These are phyloP conservation scores for Drosophila ananassae DNA, from an alignment of 1,140 invertebrate species.

Conservation along the genomic window DNA sequence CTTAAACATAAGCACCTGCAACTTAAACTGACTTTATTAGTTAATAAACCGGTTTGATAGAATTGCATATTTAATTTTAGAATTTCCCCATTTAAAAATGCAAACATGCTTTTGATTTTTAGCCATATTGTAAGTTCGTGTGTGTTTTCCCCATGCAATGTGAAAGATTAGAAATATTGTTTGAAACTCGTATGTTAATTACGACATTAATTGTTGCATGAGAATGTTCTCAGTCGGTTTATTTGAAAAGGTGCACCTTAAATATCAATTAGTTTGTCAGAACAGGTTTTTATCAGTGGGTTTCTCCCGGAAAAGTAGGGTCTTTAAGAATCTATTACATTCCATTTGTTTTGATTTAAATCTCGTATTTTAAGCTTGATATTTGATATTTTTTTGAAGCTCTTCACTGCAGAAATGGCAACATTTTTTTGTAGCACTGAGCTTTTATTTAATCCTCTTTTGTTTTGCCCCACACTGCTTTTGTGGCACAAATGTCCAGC, in stretches of 20 bases:
- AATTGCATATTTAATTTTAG: conserved; percentile 14
- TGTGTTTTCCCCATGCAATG: conserved; percentile 1
- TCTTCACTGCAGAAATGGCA: background rate
- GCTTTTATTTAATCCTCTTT: conserved; percentile 23
- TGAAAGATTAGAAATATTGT: background rate
- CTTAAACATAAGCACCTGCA: conserved; percentile 10
- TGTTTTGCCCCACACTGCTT: conserved; percentile 11
- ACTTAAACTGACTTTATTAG: background rate
- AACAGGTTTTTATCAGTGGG: background rate
- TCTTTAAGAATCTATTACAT: too few species aligned
- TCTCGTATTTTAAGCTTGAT: background rate
- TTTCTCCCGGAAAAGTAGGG: background rate
- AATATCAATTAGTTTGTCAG: background rate
- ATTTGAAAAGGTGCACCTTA: conserved; percentile 1
- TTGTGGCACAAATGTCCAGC: conserved; percentile 6
- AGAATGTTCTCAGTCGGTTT: conserved; percentile 20
- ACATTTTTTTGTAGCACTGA: conserved; percentile 1
- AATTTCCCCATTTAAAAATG: conserved; percentile 26
- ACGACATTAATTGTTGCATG: background rate
- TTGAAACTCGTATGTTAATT: too few species aligned
- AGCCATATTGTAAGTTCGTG: background rate
- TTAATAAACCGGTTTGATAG: conserved; percentile 16
- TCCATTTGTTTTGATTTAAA: too few species aligned
- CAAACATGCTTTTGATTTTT: conserved; percentile 2
- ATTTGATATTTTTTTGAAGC: background rate